Base-by-base conservation (phyloP, 2,888 invertebrate genomes). In the Coelinius sp. region DNA sequence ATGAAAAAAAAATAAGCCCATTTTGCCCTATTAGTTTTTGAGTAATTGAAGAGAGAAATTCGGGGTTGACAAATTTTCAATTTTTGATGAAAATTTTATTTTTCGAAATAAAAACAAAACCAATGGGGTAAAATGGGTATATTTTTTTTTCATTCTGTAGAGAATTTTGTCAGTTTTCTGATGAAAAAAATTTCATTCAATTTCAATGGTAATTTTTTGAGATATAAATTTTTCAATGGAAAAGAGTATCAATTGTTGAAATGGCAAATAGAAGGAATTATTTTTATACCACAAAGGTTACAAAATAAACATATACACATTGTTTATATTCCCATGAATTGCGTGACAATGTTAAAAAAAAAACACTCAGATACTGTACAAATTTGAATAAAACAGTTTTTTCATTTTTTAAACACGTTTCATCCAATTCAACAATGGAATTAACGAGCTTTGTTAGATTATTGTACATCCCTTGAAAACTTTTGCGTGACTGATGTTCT, bases 371-470 rank as follows among this genome's bases (percentile, higher is more conserved):
- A 4, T 8, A 14, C 46, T 20, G 20, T 49, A 20, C 2, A 49
- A 49, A 49, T 59, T 17, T 25, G 1, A 35, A 35, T 59, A 35
- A 35, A 20, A 35, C 20, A 31, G 17, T 31, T 31, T 35, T 35
- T 59, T 8, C 5, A 3, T 20, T 49, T 49, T 49, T 49, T 49
- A 17, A 8, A 14, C n/a, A n/a, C 41, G 41, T 12, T 41, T 1
- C 10, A 41, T 41, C n/a, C 7, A 17, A 17, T n/a, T n/a, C 1
- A 20, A 59, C 31, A 59, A 59, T 59, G 59, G 35, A 35, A 35
- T 31, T 59, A 25, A 35, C 35, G 59, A 8, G 59, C 59, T 31
- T 59, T 59, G 59, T 59, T 59, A 14, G 35, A 31, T 59, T 31
- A 59, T 35, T 27, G 59, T 12, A 24, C 53, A 12, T 53, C 53